A percentile compares a stretch with the other conserved stretches of the same genome.
phyloP scores from a whole-genome alignment of 2,888 invertebrate species.

The Acanthococcus lagerstroemiae region DNA sequence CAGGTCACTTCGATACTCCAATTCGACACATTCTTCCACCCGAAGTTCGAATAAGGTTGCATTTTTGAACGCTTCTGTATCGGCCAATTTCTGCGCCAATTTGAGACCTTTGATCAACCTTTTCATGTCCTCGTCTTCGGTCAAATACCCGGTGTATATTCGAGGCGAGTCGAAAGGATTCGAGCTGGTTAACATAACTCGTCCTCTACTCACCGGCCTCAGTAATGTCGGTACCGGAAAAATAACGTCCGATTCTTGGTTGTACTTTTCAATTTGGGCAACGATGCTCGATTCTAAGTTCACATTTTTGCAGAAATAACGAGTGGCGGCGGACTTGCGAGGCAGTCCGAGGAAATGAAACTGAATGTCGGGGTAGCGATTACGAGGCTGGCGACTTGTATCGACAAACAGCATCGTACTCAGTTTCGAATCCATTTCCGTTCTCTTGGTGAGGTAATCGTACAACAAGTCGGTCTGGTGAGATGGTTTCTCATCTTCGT shows the following conservation, averaged over 20 bases:
- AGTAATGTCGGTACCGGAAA: background rate
- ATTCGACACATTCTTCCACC: background rate
- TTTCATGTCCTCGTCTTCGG: slow-evolving; percentile 2
- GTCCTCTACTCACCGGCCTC: slow-evolving; percentile 9
- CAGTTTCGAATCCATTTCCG: background rate
- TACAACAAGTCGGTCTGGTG: background rate
- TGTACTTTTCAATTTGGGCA: background rate
- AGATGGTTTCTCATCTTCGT: background rate
- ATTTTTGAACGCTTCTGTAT: background rate
- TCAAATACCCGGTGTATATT: slow-evolving; percentile 11
- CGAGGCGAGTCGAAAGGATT: background rate
- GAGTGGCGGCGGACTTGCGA: background rate
- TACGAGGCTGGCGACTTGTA: no score
- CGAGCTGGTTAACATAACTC: background rate
- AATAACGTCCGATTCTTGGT: background rate
- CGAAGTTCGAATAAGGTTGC: background rate
- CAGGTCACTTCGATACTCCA: background rate
- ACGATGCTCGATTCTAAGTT: background rate
- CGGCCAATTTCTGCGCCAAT: background rate
- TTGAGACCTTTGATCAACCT: background rate
- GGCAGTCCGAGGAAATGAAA: background rate
- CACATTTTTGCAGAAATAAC: background rate
- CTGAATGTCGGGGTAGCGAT: slow-evolving; percentile 14
- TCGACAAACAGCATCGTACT: no score
- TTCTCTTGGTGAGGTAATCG: background rate